Evolutionary conservation across 2,888 invertebrate species (phyloP), one percentile per base, ranked within the genome.

Genomic region (Lacanobia oleracea): DNA sequence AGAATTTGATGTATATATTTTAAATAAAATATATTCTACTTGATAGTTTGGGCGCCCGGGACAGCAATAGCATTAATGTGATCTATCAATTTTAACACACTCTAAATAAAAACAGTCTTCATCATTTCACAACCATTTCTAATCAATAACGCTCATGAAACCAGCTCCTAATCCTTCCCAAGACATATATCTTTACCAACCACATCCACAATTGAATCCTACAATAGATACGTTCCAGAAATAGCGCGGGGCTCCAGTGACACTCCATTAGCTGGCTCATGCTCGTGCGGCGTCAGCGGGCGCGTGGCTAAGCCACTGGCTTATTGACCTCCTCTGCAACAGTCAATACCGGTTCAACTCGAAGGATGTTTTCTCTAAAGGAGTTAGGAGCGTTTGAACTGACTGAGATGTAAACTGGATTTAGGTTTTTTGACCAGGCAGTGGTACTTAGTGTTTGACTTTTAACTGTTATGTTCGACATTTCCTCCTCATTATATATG

Each of bases 301-400:
- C 62, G 66, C 43, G 43, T 57, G 65, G 67, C 77, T 81, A 66
- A 84, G 77, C 81, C 70, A 48, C 33, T 67, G 72, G 60, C 81
- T 81, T 81, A 77, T 82, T 82, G 81, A 77, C 81, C 84, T 82
- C 69, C 69, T 69, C 43, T 53, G 54, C 83, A 83, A 77, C 72
- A 72, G 68, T 80, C 68, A 51, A 67, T 83, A 57, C 63, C 51
- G 56, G 48, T 33, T 59, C 43, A 37, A 67, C 57, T 48, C 18
- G 27, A 5, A 40, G 18, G 56, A 63, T 57, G 79, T 79, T 78
- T 82, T 78, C 79, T 82, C 64, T 66, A 48, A 66, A 81, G 27
- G 50, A 65, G 57, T 69, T 60, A 69, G 45, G 10, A 37, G 27
- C 14, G 23, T 56, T 62, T 60, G 27, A 21, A 43, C 48, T 50